Base-by-base conservation (phyloP, 2,888 invertebrate species). In the Neuroscelio doddi region DNA sequence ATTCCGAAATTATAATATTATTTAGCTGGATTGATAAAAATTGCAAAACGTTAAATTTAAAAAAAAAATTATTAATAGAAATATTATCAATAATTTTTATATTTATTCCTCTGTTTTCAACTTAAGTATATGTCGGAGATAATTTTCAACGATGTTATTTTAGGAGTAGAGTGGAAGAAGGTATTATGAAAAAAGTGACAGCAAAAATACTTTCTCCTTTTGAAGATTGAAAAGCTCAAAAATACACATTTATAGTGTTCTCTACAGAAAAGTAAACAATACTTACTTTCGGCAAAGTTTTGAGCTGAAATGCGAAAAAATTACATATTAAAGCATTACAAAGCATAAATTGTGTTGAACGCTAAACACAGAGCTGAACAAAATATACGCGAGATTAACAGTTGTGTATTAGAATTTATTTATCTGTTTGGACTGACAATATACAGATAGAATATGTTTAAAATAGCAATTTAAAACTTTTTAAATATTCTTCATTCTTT, bases 301-400 rank as follows among this genome's bases (percentile, higher is more conserved):
- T 58, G 67, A 52, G 67, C 67, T 64, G 67, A 67, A 67, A 67
- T 67, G 67, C 67, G 67, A 67, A 67, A 67, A 58, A 67, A 63
- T 63, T 41, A 56, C 51, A 59, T 63, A 67, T 67, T 67, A 64
- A 67, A 67, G 67, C 67, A 64, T 67, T 59, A 67, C 67, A 52
- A 64, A 67, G 67, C 63, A 63, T 45, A 59, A 64, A 62, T 66
- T 55, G 17, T 62, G 59, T 58, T 58, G 50, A 59, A 51, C 50
- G 55, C 62, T 66, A 66, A 66, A 50, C 21, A 57, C 45, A 39
- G 50, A 55, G 51, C 63, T 63, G 63, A 55, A 59, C 56, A n/a
- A 16, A 15, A 38, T 24, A 7, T 12, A 12, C 1, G 1, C 2
- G 5, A 5, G 2, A 21, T 21, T 5, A 21, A 5, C 21, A 21